Evolutionary conservation across 2,113 vertebrate genomes (phyloP).

Genomic region (Larimichthys crocea): DNA sequence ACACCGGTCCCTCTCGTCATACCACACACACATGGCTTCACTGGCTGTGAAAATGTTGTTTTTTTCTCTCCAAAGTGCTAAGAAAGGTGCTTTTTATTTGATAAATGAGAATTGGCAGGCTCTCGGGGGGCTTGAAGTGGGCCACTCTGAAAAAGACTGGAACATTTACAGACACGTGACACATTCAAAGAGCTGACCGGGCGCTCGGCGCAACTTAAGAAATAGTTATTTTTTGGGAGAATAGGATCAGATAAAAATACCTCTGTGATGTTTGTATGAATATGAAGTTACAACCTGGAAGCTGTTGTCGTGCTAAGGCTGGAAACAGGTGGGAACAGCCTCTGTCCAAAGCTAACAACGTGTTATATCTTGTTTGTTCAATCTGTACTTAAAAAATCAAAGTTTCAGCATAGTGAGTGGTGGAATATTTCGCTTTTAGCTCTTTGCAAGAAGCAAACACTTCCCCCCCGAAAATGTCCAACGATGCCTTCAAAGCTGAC

Average conservation of each 20-base stretch:
- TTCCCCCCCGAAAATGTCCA: too few relatives aligned
- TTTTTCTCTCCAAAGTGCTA: slow-evolving; percentile 63
- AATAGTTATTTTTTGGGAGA: background rate
- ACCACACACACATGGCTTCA: slow-evolving; percentile 59
- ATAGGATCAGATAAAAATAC: background rate
- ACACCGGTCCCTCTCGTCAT: slow-evolving; percentile 62
- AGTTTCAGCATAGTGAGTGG: too few relatives aligned
- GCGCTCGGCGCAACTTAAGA: background rate
- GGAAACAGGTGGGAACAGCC: background rate
- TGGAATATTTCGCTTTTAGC: too few relatives aligned
- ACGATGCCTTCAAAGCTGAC: background rate
- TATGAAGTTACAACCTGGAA: background rate
- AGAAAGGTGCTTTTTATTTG: slow-evolving; percentile 79
- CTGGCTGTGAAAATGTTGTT: slow-evolving; percentile 75
- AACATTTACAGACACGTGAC: slow-evolving; percentile 53
- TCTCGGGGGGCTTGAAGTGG: slow-evolving; percentile 56
- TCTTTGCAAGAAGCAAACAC: too few relatives aligned
- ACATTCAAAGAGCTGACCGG: slow-evolving; percentile 37
- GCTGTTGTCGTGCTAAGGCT: background rate
- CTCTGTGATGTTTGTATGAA: background rate
- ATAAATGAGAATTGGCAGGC: slow-evolving; percentile 72
- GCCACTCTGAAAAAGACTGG: slow-evolving; percentile 50
- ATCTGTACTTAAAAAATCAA: background rate
- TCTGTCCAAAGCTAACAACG: background rate
- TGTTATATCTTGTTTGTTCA: background rate